Evolutionary conservation across 2,888 invertebrate genomes (phyloP), one percentile per base, ranked within the genome.

Genomic region (Rhingia rostrata): DNA sequence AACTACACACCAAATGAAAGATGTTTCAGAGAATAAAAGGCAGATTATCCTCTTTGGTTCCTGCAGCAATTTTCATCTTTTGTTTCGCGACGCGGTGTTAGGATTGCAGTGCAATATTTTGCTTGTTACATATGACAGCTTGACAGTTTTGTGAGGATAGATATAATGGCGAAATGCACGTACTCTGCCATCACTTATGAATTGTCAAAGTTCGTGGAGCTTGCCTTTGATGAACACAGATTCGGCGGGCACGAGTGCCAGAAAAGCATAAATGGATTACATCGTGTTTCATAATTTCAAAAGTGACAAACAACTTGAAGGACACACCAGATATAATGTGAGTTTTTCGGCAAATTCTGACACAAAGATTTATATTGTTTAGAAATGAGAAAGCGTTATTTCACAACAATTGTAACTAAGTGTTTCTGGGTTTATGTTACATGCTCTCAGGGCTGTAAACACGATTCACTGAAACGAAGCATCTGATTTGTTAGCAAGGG

Each of bases 111-210:
- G 14, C 35, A 51, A 63, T 63, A 72, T 63, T 72, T 63, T 54
- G 14, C 43, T 41, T 43, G 53, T 58, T 61, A 53, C 54, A 61
- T 72, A n/a, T 63, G 61, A 54, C 72, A 61, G 61, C 30, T 53
- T 70, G 60, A 60, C 60, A 70, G 60, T 41, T 30, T 63, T 43
- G 39, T 49, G 9, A 32, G 47, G 47, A 6, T 49, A 14, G 32
- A 37, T 12, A 22, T 22, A 14, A 53, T 47, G 12, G 37, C 43
- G 51, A 37, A 54, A 37, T 47, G 53, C 43, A 35, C 33, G 9
- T 41, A n/a, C 14, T 51, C 39, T 47, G 30, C 14, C 60, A 60
- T 60, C 14, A 51, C 43, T 51, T 60, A 22, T 61, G 51, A 22
- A 33, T 35, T 60, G 60, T 60, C 43, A 60, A 53, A 66, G 63